Conservation (phyloP, 2,113 vertebrate genomes). For the Odontophorus gujanensis region DNA sequence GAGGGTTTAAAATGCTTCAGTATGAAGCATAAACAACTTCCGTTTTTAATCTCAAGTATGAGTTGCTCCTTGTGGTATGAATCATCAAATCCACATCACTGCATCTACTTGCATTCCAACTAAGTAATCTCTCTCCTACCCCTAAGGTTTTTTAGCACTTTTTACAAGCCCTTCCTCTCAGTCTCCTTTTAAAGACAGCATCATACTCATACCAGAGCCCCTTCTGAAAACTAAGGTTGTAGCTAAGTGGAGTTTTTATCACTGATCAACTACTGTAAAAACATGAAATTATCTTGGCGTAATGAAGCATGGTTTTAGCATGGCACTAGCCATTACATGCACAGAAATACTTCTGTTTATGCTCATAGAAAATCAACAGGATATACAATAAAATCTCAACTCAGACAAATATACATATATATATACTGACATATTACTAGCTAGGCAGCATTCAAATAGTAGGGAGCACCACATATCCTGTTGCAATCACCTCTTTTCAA, state of each 20-base stretch:
- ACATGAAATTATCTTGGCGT: not conserved
- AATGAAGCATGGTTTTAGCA: fast-evolving
- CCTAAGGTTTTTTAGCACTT: not conserved
- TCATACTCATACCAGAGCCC: not conserved
- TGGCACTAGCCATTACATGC: not conserved
- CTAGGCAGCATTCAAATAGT: not conserved
- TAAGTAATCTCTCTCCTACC: not conserved
- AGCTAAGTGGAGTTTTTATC: not conserved
- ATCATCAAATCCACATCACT: constrained; percentile 7
- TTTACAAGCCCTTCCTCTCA: not conserved
- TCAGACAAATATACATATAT: not conserved
- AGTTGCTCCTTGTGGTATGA: not conserved
- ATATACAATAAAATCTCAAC: not conserved
- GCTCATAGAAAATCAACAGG: fast-evolving
- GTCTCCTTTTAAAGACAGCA: not conserved
- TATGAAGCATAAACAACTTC: constrained; percentile 1
- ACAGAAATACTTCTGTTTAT: not conserved
- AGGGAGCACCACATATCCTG: not conserved
- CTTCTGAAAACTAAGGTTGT: not conserved
- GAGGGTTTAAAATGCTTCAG: not conserved
- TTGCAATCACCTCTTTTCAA: not conserved
- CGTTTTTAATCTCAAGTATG: not conserved
- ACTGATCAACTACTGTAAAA: not conserved
- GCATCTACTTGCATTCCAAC: not conserved
- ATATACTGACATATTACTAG: fast-evolving